Evolutionary conservation across 2,113 vertebrate species (phyloP).

Genomic region (Heliornis fulica): DNA sequence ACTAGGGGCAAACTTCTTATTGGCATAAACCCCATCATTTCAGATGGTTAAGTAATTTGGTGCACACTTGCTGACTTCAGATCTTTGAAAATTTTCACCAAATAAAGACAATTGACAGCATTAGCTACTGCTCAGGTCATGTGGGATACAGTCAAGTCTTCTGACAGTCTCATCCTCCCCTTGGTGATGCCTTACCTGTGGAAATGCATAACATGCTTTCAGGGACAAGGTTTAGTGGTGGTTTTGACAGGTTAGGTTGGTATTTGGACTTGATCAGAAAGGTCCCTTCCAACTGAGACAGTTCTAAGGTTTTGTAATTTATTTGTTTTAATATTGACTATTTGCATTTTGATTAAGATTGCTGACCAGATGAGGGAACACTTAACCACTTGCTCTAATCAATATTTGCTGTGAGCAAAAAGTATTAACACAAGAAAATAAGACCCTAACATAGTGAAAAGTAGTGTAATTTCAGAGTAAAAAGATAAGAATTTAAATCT

Average conservation of each 20-base stretch:
- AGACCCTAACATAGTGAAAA: background rate
- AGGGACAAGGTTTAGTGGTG: no score
- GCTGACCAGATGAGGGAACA: background rate
- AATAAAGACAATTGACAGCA: background rate
- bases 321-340: background rate
- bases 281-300: no score
- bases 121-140: fast-evolving
- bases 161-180: background rate
- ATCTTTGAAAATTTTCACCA: background rate
- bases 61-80: background rate
- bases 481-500: background rate
- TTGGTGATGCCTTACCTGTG: background rate
- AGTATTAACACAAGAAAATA: background rate
- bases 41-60: background rate
- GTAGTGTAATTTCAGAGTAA: background rate
- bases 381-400: background rate
- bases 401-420: background rate
- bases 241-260: no score
- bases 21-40: fast-evolving
- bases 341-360: background rate
- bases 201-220: background rate
- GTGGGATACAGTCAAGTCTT: no score
- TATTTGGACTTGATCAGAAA: no score
- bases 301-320: no score
- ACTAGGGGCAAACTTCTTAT: background rate